Evolutionary conservation across 2,888 invertebrate species (phyloP).

Genomic region (Drosophila seclusa): DNA sequence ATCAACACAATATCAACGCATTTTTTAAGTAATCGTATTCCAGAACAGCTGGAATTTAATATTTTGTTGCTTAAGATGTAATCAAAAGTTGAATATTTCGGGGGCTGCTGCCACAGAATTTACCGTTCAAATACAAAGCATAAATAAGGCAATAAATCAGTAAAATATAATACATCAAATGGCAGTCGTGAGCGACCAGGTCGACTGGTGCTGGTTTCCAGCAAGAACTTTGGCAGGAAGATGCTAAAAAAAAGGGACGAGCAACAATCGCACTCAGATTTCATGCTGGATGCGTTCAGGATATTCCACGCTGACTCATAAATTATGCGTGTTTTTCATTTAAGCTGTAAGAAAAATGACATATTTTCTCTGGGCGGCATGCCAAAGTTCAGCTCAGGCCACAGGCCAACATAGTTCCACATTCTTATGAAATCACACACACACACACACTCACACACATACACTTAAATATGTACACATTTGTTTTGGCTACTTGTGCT

Average conservation of each 20-base stretch:
- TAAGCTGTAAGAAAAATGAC: constrained; percentile 69
- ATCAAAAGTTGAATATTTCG: constrained; percentile 56
- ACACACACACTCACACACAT: neutral
- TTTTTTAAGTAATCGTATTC: neutral
- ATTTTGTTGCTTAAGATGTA: constrained; percentile 38
- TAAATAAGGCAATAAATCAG: constrained; percentile 77
- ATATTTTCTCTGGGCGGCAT: constrained; percentile 67
- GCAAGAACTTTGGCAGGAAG: constrained; percentile 11
- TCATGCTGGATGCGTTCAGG: constrained; percentile 55
- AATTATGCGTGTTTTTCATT: constrained; percentile 69
- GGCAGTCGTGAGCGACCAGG: constrained; percentile 27
- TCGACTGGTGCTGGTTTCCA: constrained; percentile 5
- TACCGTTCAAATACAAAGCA: constrained; percentile 51
- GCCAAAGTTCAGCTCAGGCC: constrained; percentile 41
- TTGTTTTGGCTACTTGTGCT: constrained; percentile 32
- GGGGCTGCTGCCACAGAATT: constrained; percentile 38
- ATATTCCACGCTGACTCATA: constrained; percentile 51
- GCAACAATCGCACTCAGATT: constrained; percentile 41
- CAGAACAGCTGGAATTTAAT: neutral
- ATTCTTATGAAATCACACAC: constrained; percentile 19
- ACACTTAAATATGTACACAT: constrained; percentile 3
- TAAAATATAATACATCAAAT: constrained; percentile 76
- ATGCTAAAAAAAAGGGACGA: constrained; percentile 1
- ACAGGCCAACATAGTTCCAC: constrained; percentile 42
- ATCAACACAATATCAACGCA: neutral